Conservation (phyloP, 2,797 vertebrate species). For the Sylvilagus floridanus region DNA sequence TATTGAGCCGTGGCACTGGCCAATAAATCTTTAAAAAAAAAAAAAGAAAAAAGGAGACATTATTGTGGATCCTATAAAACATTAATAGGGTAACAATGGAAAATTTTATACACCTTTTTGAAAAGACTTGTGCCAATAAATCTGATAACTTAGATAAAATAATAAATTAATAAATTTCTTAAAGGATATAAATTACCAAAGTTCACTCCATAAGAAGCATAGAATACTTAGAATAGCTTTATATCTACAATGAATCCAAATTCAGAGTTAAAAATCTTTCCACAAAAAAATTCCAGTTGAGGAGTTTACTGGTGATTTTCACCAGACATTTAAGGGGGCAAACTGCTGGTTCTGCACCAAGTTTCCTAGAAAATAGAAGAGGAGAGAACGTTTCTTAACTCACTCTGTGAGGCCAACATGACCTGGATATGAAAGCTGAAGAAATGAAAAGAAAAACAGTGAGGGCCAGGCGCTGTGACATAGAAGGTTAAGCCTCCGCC, state of each 20-base stretch:
- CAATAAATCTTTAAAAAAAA: no score
- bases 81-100: background rate
- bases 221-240: background rate
- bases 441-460: background rate
- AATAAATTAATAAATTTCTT: background rate
- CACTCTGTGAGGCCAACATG: background rate
- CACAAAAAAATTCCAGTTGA: background rate
- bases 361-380: background rate
- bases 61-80: background rate
- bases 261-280: background rate
- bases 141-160: background rate
- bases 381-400: background rate
- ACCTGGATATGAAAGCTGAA: background rate
- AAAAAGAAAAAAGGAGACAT: background rate
- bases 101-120: background rate
- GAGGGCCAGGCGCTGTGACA: no score
- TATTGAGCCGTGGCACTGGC: no score
- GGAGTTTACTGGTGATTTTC: background rate
- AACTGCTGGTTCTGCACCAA: background rate
- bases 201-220: background rate
- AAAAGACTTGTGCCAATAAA: background rate
- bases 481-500: no score
- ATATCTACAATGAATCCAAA: background rate
- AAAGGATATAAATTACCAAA: background rate
- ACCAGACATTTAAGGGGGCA: background rate